phyloP scores from a whole-genome alignment of 2,113 vertebrate genomes.

The Psilopogon haemacephalus region DNA sequence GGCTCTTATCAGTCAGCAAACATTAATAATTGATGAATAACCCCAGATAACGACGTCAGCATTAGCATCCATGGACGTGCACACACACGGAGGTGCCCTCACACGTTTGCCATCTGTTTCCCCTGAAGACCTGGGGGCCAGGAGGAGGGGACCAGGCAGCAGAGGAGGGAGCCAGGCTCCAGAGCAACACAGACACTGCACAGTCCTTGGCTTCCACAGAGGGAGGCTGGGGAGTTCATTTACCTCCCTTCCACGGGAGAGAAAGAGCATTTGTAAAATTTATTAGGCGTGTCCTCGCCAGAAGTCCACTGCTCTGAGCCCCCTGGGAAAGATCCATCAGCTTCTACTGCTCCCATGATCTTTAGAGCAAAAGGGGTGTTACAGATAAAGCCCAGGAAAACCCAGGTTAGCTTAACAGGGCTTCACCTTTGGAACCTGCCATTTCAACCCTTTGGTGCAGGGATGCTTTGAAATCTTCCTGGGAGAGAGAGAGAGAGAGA shows the following conservation, averaged over 20 bases:
- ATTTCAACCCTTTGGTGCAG: not conserved
- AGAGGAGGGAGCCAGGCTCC: not conserved
- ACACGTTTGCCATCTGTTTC: not conserved
- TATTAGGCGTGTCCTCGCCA: not conserved
- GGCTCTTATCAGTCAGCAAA: not conserved
- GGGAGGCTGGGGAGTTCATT: not conserved
- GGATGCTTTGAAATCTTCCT: not conserved
- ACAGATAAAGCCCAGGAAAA: not conserved
- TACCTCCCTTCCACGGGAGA: not conserved
- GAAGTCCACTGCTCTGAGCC: not conserved
- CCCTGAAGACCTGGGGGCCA: not conserved
- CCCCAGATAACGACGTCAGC: not conserved
- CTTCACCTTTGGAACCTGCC: not conserved
- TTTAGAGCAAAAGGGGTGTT: not conserved
- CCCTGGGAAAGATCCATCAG: not conserved
- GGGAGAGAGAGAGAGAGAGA: not conserved
- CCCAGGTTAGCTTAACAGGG: accelerated
- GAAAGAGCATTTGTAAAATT: not conserved
- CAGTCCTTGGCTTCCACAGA: not conserved
- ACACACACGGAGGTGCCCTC: not conserved
- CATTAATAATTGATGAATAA: not conserved
- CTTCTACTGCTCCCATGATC: not conserved
- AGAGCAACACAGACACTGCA: not conserved
- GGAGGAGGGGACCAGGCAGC: not conserved
- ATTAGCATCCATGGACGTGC: not conserved